Evolutionary conservation across 2,113 vertebrate species (phyloP), one percentile per base, ranked within the genome.

Genomic region (Chaenogobius annularis): DNA sequence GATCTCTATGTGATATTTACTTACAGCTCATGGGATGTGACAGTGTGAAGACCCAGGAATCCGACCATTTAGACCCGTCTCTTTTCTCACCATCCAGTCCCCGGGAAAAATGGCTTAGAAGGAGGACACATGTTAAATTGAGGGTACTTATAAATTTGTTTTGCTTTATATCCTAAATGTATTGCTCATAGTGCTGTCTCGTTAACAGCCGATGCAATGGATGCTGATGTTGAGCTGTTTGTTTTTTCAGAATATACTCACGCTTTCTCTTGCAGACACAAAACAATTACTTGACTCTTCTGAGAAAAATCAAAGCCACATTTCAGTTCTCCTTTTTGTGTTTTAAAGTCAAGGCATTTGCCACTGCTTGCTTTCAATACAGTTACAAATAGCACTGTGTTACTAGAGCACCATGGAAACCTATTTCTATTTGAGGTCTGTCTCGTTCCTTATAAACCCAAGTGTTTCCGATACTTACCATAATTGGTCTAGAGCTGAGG

Each of bases 111-210:
- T 98, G 98, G 96, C 94, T 98, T 23, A 93, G 97, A 10, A 96
- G 95, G 86, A 94, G 97, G 86, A 99, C 97, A 2, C 97, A 97
- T 31, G 97, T 98, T 87, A 99, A 99, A 80, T 86, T 99, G 73
- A 93, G 96, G 92, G 97, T 99, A 73, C 54, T 40, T 43, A 56
- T 50, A 19, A 10, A 19, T 52, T 62, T 15, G 11, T 61, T 31
- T 35, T n/a, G 35, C 17, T 20, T 37, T 40, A 63, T 8, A n/a
- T 40, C 35, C n/a, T 40, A 63, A 35, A 20, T 19, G 10, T 63
- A 20, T 63, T 20, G 61, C 19, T 23, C 22, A 10, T 50, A 19
- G 15, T 50, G 47, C 15, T 7, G 6, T 31, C 50, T 48, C 22
- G 23, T 55, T 65, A 72, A 72, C 0, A 14, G 55, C 20, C 23